Percentiles rank a stretch among this genome's conserved stretches.
These are phyloP conservation scores for Falco rusticolus DNA, from an alignment of 2,797 vertebrate genomes.

Conservation along the genomic window DNA sequence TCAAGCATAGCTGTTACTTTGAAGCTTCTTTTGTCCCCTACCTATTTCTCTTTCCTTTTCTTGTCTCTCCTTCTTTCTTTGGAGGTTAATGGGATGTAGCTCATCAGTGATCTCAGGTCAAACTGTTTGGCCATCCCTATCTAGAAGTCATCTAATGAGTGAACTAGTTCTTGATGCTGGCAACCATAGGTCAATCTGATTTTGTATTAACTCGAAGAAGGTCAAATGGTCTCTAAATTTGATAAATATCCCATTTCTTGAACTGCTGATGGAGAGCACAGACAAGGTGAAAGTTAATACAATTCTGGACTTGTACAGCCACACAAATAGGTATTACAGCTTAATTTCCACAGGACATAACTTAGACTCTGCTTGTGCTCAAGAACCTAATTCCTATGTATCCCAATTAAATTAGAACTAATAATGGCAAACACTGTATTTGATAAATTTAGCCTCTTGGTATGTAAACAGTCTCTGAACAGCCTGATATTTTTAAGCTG, in stretches of 20 bases:
- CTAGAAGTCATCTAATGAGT: slow-evolving; percentile 57
- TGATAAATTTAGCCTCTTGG: background rate
- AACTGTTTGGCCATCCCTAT: slow-evolving; percentile 17
- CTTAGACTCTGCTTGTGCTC: background rate
- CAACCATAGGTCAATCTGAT: slow-evolving; percentile 57
- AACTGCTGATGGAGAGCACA: slow-evolving; percentile 42
- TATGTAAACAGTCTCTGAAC: background rate
- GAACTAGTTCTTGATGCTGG: slow-evolving; percentile 48
- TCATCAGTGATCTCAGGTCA: slow-evolving; percentile 52
- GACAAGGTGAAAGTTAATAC: slow-evolving; percentile 33
- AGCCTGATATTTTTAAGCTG: background rate
- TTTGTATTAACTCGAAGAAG: slow-evolving; percentile 66
- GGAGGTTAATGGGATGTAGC: slow-evolving; percentile 54
- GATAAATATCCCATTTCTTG: slow-evolving; percentile 66
- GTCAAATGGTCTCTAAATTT: slow-evolving; percentile 64
- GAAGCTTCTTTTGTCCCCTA: slow-evolving; percentile 7
- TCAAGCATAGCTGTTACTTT: background rate
- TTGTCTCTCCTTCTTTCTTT: slow-evolving; percentile 3
- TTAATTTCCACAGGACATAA: slow-evolving; percentile 13
- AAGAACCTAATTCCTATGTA: background rate
- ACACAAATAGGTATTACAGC: background rate
- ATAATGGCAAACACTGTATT: background rate
- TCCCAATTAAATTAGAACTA: background rate
- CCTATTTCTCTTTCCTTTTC: slow-evolving; percentile 24
- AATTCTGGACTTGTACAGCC: background rate